A percentile compares a stretch with the other conserved stretches of the same genome.
These are phyloP conservation scores for Pristionchus pacificus DNA, from an alignment of 1,140 invertebrate species.

Conservation along the genomic window DNA sequence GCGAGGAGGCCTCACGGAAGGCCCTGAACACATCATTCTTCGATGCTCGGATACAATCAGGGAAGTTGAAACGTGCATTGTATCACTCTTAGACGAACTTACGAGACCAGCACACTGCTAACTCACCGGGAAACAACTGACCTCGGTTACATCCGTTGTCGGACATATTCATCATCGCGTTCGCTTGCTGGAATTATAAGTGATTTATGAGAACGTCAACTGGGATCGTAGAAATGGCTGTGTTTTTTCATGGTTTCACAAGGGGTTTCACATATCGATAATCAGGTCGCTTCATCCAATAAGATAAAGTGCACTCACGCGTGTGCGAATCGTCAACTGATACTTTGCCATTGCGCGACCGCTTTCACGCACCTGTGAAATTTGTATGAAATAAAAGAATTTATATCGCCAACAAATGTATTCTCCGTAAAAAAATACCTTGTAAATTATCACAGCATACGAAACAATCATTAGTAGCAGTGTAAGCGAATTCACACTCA, in stretches of 20 bases:
- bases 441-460: slow-evolving; percentile 43
- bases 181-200: slow-evolving; percentile 34
- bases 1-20: slow-evolving; percentile 37
- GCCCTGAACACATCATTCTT: slow-evolving; percentile 27
- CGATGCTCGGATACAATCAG: no score
- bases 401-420: no score
- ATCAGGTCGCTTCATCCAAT: no score
- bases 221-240: neutral
- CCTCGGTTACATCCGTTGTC: no score
- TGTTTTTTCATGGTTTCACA: neutral
- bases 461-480: slow-evolving; percentile 40
- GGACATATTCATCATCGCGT: slow-evolving; percentile 23
- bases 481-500: slow-evolving; percentile 39
- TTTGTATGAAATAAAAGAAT: neutral
- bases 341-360: slow-evolving; percentile 44
- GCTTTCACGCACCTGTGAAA: slow-evolving; percentile 32
- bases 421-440: slow-evolving; percentile 4
- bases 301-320: slow-evolving; percentile 29
- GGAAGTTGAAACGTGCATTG: no score
- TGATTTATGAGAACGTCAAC: no score
- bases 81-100: no score
- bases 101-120: no score
- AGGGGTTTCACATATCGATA: slow-evolving; percentile 7
- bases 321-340: slow-evolving; percentile 40
- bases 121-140: no score